These are phyloP conservation scores for Eutolmus rufibarbis DNA, from an alignment of 2,888 invertebrate species.

Conservation along the genomic window DNA sequence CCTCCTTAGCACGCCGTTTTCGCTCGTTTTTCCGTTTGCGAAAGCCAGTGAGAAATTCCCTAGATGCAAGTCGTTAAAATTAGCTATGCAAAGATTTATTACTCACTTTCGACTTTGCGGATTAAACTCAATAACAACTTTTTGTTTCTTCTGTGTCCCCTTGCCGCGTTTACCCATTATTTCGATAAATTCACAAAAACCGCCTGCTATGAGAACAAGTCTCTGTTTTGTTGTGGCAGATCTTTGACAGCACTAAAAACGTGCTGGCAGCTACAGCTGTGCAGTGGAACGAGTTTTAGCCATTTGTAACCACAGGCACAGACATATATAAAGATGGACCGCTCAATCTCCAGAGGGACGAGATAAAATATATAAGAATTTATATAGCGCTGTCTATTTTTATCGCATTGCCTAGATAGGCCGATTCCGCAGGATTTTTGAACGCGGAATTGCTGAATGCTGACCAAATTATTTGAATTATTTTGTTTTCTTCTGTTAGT, in stretches of 20 bases:
- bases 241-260: background rate
- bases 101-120: conserved; percentile 68
- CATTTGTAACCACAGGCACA: too few species aligned
- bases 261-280: background rate
- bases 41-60: conserved; percentile 83
- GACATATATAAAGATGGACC: too few species aligned
- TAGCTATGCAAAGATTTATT: background rate
- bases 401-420: too few species aligned
- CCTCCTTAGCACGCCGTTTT: conserved; percentile 76
- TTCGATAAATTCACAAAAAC: background rate
- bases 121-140: conserved; percentile 68
- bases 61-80: conserved; percentile 54
- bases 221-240: background rate
- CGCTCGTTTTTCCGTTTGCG: conserved; percentile 81
- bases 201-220: background rate
- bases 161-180: background rate
- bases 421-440: too few species aligned
- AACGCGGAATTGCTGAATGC: too few species aligned
- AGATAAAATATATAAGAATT: too few species aligned
- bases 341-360: too few species aligned
- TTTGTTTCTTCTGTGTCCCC: conserved; percentile 53
- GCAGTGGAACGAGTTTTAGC: background rate
- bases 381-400: too few species aligned
- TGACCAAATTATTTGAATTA: too few species aligned
- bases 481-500: background rate